Percentiles rank a stretch among this genome's conserved stretches.
Evolutionary conservation across 2,888 invertebrate genomes (phyloP).

Genomic region (Cylindroiulus punctatus): DNA sequence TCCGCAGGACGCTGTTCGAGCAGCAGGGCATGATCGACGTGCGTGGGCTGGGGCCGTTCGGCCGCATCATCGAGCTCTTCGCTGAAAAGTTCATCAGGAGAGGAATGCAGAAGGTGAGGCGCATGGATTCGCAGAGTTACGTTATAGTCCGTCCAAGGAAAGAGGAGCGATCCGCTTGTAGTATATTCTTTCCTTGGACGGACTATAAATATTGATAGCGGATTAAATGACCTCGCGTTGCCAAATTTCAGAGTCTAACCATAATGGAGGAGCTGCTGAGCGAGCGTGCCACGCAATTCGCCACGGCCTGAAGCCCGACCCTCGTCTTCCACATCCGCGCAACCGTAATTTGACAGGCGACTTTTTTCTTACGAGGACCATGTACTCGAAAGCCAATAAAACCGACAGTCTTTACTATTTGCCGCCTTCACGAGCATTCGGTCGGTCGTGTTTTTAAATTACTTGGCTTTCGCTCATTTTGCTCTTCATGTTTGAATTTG

Average conservation of each 20-base stretch:
- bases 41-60: constrained; percentile 7
- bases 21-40: constrained; percentile 44
- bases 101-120: constrained; percentile 49
- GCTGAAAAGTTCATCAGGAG: constrained; percentile 46
- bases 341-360: neutral
- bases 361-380: neutral
- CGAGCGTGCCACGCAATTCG: neutral
- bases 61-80: constrained; percentile 24
- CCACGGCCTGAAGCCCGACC: neutral
- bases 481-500: too few species aligned
- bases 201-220: too few species aligned
- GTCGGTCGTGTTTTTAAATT: too few species aligned
- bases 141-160: too few species aligned
- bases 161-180: too few species aligned
- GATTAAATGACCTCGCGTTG: too few species aligned
- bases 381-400: neutral
- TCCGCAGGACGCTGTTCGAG: constrained; percentile 35
- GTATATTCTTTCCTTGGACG: too few species aligned
- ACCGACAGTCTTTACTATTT: neutral
- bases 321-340: neutral
- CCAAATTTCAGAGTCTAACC: neutral
- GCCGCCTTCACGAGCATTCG: too few species aligned
- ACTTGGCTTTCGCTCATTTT: too few species aligned
- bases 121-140: too few species aligned
- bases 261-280: constrained; percentile 43